Conservation (phyloP, 2,113 vertebrate genomes). For the Scomber japonicus region DNA sequence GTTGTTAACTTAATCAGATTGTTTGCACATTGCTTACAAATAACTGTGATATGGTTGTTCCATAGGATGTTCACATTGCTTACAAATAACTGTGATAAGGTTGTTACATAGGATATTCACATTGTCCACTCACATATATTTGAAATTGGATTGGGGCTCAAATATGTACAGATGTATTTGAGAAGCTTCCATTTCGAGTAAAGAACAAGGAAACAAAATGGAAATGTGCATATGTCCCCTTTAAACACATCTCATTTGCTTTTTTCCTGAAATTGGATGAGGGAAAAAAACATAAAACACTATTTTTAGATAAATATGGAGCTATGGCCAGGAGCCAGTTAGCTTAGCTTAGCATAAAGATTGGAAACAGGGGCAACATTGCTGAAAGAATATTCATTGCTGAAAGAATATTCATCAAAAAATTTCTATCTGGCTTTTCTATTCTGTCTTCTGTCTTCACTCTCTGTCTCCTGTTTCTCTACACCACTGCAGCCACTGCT, state of each 20-base stretch:
- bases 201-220: too few relatives aligned
- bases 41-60: too few relatives aligned
- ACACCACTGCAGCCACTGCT: constrained; percentile 37
- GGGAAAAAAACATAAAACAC: not conserved
- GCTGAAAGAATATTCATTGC: constrained; percentile 14
- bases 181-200: too few relatives aligned
- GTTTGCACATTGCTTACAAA: too few relatives aligned
- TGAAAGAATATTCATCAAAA: constrained; percentile 18
- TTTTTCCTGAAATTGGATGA: not conserved
- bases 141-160: too few relatives aligned
- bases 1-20: too few relatives aligned
- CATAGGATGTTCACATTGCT: too few relatives aligned
- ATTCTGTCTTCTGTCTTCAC: not conserved
- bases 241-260: not conserved
- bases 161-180: too few relatives aligned
- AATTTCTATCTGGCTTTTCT: constrained; percentile 5
- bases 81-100: too few relatives aligned
- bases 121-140: too few relatives aligned
- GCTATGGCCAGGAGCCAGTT: not conserved
- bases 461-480: constrained; percentile 10
- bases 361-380: not conserved
- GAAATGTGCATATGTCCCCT: too few relatives aligned
- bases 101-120: too few relatives aligned
- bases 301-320: not conserved
- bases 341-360: not conserved